Evolutionary conservation across 1,140 invertebrate species (phyloP), one percentile per base, ranked within the genome.

Genomic region (Heliconius hermathena): DNA sequence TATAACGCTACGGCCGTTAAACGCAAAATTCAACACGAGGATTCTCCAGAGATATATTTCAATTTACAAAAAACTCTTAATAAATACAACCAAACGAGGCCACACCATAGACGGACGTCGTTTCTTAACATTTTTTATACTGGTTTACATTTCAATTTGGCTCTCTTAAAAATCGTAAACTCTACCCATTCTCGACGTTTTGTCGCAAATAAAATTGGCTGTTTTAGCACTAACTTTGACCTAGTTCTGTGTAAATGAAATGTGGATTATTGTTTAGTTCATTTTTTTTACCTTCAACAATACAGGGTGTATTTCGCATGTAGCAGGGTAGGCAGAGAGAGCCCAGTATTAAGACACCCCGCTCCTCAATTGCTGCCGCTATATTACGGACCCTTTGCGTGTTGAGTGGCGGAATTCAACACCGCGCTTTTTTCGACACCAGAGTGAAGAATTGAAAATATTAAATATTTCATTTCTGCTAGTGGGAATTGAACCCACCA

Each of bases 111-210:
- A 57, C n/a, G 6, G 38, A 41, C 52, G 73, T 22, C 73, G 78
- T 38, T 66, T 74, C 73, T 38, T 26, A 57, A 57, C 20, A 66
- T 33, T 41, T 77, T 75, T 75, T 75, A 79, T 70, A 66, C 29
- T 33, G 20, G 49, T 9, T 29, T 66, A 3, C 26, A 66, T 3
- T 29, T 73, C 41, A 38, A 75, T 29, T 75, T 79, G 66, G 73
- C 60, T 66, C 57, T 60, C 52, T 60, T 36, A 54, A 70, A 76
- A 76, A 80, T 80, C 78, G 52, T 72, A 79, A 79, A 79, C 72
- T 80, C 20, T 16, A 29, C 8, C 20, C 38, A 22, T 66, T 76
- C 52, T 76, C 71, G 49, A 57, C 78, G 52, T 71, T 80, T 71
- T 66, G 71, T 80, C 36, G 49, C 52, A 38, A 80, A 78, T 66